phyloP scores from a whole-genome alignment of 2,797 vertebrate genomes.

The Sitta carolinensis region DNA sequence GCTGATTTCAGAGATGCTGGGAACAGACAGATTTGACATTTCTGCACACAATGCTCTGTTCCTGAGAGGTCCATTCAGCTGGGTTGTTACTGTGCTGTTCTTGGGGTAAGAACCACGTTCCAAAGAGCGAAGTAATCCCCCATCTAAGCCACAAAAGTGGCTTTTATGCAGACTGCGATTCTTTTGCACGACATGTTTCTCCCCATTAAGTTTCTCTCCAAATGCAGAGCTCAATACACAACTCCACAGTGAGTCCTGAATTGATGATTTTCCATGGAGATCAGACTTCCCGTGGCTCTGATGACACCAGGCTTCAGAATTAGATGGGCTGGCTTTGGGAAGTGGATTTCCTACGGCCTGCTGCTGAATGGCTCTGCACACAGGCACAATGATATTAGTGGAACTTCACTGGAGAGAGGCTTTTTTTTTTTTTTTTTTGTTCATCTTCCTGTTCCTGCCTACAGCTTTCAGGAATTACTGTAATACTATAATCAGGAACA shows the following conservation, averaged over 20 bases:
- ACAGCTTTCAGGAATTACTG: slow-evolving; percentile 30
- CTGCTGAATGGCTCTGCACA: neutral
- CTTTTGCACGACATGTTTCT: neutral
- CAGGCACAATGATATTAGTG: neutral
- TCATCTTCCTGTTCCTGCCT: slow-evolving; percentile 5
- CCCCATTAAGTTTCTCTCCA: neutral
- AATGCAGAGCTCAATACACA: neutral
- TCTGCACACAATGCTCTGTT: neutral
- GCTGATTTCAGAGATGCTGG: neutral
- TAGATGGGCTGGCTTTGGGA: neutral
- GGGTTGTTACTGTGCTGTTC: neutral
- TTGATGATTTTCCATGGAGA: slow-evolving; percentile 42
- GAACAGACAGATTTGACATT: neutral
- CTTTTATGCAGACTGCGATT: neutral
- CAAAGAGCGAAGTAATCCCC: neutral
- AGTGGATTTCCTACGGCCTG: slow-evolving; percentile 3
- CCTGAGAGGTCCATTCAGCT: neutral
- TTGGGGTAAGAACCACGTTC: neutral
- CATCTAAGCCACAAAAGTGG: neutral
- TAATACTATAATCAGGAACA: neutral
- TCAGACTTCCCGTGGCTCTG: neutral
- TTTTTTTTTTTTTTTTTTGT: slow-evolving; percentile 8
- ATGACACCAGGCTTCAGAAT: neutral
- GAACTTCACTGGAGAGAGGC: neutral
- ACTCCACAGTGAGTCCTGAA: slow-evolving; percentile 9